phyloP scores from a whole-genome alignment of 2,113 vertebrate genomes.

The Pachypanchax playfairii region DNA sequence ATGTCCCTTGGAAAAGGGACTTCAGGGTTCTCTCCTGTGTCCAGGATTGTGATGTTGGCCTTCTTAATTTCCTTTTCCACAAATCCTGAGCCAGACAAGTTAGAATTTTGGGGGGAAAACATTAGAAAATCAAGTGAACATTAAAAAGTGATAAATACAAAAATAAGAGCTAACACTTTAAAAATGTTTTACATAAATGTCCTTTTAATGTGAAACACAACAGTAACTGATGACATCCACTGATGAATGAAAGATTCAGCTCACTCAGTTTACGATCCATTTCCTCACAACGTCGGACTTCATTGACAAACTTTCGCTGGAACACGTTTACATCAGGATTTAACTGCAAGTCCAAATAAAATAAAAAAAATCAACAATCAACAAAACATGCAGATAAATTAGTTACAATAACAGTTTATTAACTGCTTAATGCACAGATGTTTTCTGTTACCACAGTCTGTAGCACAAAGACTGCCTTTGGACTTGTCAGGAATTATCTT shows the following conservation, averaged over 20 bases:
- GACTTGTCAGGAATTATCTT: constrained; percentile 27
- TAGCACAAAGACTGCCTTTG: constrained; percentile 44
- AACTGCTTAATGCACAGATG: background rate
- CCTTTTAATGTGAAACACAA: background rate
- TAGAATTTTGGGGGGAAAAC: background rate
- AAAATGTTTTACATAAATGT: no score
- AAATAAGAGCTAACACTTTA: background rate
- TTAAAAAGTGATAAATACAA: no score
- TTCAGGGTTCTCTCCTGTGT: constrained; percentile 97
- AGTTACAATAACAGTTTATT: no score
- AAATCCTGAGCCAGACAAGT: constrained; percentile 83
- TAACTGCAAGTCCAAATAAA: constrained; percentile 76
- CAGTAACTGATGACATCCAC: background rate
- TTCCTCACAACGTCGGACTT: constrained; percentile 95
- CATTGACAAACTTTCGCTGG: constrained; percentile 98
- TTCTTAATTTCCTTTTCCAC: constrained; percentile 99
- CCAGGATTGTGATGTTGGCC: constrained; percentile 89
- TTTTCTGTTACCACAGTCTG: constrained; percentile 16
- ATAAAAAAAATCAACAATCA: background rate
- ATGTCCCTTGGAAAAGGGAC: constrained; percentile 97
- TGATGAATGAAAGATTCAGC: background rate
- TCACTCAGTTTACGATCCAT: constrained; percentile 96
- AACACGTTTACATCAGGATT: constrained; percentile 99
- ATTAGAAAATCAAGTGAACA: background rate
- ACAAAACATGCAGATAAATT: background rate